Evolutionary conservation across 2,888 invertebrate species (phyloP).

Genomic region (Ypsolopha scabrella): DNA sequence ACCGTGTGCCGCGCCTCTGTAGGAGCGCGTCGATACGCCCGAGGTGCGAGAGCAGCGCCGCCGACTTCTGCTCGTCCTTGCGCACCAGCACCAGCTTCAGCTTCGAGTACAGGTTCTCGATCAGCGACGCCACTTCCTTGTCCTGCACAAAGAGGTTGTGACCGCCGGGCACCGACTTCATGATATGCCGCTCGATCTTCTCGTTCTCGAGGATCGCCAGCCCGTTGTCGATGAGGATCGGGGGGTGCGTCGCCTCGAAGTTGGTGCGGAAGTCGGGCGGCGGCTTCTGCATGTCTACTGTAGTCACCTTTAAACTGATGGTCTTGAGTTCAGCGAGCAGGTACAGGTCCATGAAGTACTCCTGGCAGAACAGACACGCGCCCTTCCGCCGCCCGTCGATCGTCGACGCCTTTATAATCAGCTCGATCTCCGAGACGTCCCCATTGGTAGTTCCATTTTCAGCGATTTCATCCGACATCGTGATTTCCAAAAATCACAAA

Average conservation of each 20-base stretch:
- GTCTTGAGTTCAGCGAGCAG: constrained; percentile 94
- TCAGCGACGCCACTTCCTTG: constrained; percentile 93
- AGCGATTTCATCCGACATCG: constrained; percentile 82
- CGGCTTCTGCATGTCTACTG: constrained; percentile 96
- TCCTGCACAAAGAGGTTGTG: constrained; percentile 96
- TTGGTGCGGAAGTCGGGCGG: constrained; percentile 93
- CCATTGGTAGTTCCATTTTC: constrained; percentile 85
- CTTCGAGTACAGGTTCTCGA: constrained; percentile 98
- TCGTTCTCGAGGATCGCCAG: constrained; percentile 95
- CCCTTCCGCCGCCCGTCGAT: constrained; percentile 99
- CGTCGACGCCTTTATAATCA: constrained; percentile 96
- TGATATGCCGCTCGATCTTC: constrained; percentile 95
- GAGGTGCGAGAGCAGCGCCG: constrained; percentile 84
- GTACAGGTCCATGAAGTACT: constrained; percentile 99
- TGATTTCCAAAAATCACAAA: constrained; percentile 44
- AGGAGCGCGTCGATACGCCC: constrained; percentile 91
- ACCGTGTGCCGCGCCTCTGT: constrained; percentile 85
- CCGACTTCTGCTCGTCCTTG: constrained; percentile 88
- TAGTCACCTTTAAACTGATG: constrained; percentile 92
- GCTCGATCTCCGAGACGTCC: constrained; percentile 92
- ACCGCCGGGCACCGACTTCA: constrained; percentile 96
- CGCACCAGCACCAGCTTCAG: constrained; percentile 95
- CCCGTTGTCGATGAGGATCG: constrained; percentile 93
- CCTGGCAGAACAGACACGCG: constrained; percentile 98
- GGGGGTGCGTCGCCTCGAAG: constrained; percentile 95